Base-by-base conservation (phyloP, 2,888 invertebrate species). In the Epinotia nisella region DNA sequence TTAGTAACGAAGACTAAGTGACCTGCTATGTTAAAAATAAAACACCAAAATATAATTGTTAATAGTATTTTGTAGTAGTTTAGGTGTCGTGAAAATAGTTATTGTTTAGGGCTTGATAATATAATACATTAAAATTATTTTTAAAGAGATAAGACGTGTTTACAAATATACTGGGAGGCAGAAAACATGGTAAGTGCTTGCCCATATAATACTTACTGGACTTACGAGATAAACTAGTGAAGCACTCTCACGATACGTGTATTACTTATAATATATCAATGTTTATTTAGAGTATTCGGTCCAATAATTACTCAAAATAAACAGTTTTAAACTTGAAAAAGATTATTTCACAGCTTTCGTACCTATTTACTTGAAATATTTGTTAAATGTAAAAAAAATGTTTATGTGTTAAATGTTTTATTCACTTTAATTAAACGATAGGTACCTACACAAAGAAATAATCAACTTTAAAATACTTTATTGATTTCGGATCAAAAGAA, bases 41-140 rank as follows among this genome's bases (percentile, higher is more conserved):
- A 75, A 75, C 75, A 75, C 75, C 75, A 75, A 73, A 61, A 66
- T 53, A 45, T 67, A 64, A 59, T 59, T 61, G 39, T 69, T 72
- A 62, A 56, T 55, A 21, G 35, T 70, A 69, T 61, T 45, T 53
- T 68, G 58, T 39, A 29, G 24, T 69, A 69, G 69, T 64, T 56
- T 73, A 69, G 64, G 59, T 73, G 64, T 72, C 61, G 61, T 73
- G 64, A 51, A 59, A 59, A 69, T 69, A 72, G 55, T 67, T n/a
- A 62, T 21, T 56, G 61, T 59, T 73, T 62, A 71, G 72, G 19
- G 9, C 53, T 24, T 62, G 41, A 53, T 59, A 64, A 59, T n/a
- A 68, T 64, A 73, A 15, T 21, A 35, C 51, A 53, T 64, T 53
- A n/a, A 35, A 39, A 59, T 4, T 39, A 1, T 19, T 58, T 66